Percentiles rank a stretch among this genome's conserved stretches.
phyloP scores from a whole-genome alignment of 2,797 vertebrate species.

The Tachyglossus aculeatus region DNA sequence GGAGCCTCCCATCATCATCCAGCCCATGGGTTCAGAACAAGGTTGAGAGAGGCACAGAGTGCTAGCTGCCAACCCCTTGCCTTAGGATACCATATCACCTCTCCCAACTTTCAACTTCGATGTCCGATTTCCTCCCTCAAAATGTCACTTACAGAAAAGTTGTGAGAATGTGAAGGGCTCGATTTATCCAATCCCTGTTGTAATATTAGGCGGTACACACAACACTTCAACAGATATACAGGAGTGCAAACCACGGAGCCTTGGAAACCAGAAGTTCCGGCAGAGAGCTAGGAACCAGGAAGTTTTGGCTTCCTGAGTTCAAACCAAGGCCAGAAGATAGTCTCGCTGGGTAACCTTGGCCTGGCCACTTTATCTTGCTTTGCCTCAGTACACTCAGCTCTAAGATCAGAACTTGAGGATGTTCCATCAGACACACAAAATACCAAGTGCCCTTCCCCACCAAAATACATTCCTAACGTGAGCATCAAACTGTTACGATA shows the following conservation, averaged over 20 bases:
- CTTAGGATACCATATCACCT: too few relatives aligned
- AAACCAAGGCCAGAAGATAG: conserved; percentile 39
- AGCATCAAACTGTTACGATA: conserved; percentile 18
- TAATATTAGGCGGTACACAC: background rate
- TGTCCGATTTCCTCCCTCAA: background rate
- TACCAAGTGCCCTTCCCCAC: background rate
- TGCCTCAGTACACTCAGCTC: conserved; percentile 52
- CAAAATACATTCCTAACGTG: too few relatives aligned
- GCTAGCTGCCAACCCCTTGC: too few relatives aligned
- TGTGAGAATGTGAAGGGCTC: background rate
- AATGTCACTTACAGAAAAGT: background rate
- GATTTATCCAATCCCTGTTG: conserved; percentile 8
- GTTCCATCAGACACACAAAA: background rate
- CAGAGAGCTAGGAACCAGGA: conserved; percentile 38
- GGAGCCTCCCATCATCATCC: too few relatives aligned
- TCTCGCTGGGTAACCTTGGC: conserved; percentile 51
- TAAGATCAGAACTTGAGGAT: conserved; percentile 37
- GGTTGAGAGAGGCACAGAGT: too few relatives aligned
- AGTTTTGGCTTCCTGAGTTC: conserved; percentile 36
- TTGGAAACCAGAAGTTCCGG: conserved; percentile 7
- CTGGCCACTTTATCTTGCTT: conserved; percentile 35
- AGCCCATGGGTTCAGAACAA: too few relatives aligned
- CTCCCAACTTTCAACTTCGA: too few relatives aligned
- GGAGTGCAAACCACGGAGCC: conserved; percentile 31
- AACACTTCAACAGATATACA: conserved; percentile 35